phyloP scores from a whole-genome alignment of 2,888 invertebrate species.

The Leucophora obtusa region DNA sequence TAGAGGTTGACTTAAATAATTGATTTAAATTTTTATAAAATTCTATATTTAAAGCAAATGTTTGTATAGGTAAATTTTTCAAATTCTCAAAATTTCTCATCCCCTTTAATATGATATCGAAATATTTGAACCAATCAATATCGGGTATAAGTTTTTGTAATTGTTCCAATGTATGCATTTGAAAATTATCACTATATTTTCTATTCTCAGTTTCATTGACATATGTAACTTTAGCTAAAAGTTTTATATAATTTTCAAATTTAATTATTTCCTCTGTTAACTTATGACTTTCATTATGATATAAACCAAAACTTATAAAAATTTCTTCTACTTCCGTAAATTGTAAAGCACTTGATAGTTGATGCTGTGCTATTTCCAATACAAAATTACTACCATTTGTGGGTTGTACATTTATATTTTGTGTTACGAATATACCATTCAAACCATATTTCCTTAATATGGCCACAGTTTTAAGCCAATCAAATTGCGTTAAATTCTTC shows the following conservation, averaged over 20 bases:
- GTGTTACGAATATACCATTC: slow-evolving; percentile 69
- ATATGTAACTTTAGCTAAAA: slow-evolving; percentile 60
- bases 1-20: slow-evolving; percentile 65
- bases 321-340: slow-evolving; percentile 62
- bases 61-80: slow-evolving; percentile 66
- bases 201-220: slow-evolving; percentile 35
- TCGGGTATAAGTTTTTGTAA: slow-evolving; percentile 65
- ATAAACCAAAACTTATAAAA: slow-evolving; percentile 69
- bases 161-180: slow-evolving; percentile 61
- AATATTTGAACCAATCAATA: slow-evolving; percentile 70
- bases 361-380: slow-evolving; percentile 67
- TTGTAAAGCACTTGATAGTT: slow-evolving; percentile 2
- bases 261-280: slow-evolving; percentile 65
- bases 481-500: slow-evolving; percentile 68
- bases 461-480: slow-evolving; percentile 70
- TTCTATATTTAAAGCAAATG: slow-evolving; percentile 58
- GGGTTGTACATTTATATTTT: slow-evolving; percentile 69
- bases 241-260: slow-evolving; percentile 67
- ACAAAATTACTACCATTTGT: slow-evolving; percentile 70
- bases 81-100: slow-evolving; percentile 27
- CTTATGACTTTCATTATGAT: slow-evolving; percentile 58
- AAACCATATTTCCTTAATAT: slow-evolving; percentile 69
- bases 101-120: slow-evolving; percentile 61
- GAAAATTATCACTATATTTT: slow-evolving; percentile 49
- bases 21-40: slow-evolving; percentile 67